Evolutionary conservation across 2,797 vertebrate genomes (phyloP), one percentile per base, ranked within the genome.

Genomic region (Peromyscus attwateri): DNA sequence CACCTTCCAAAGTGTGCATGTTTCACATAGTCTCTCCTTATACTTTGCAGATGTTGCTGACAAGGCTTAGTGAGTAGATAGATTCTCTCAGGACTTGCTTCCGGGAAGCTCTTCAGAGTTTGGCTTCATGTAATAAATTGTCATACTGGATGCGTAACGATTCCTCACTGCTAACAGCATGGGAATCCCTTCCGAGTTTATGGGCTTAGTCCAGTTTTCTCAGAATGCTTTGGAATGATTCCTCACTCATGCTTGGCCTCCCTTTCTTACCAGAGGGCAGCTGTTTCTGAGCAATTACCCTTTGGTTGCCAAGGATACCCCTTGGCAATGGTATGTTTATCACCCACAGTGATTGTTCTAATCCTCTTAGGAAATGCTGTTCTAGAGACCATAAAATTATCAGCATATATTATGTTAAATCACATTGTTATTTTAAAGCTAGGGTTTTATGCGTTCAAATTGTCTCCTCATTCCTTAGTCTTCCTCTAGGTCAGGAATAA

Each of bases 251-350:
- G 21, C 37, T 49, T 71, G 14, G 40, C 46, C 79, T 94, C 77
- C 37, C 29, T 92, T 83, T 79, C 84, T 62, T 80, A 27, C 83
- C 82, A 80, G 91, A 55, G 89, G 66, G 75, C 91, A 94, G 89
- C 68, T 93, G 81, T 70, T 82, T 92, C 92, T 52, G 29, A 91
- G 92, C 92, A 94, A 92, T 90, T 77, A 90, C 66, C 40, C 27
- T 23, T 80, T 91, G 10, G 77, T 95, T 97, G 77, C 70, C 81
- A 95, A 95, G 84, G 76, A n/a, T 75, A 76, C 66, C 7, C 49
- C 66, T 27, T 75, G 19, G 37, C 70, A 57, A 96, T 84, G 12
- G 88, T 37, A 68, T 71, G 81, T 87, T 95, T 91, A 87, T 89
- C 80, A 71, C 13, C 46, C 83, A 66, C 52, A 66, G 57, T 73